phyloP scores from a whole-genome alignment of 2,797 vertebrate species.

The Enteromius thamalakanensis region DNA sequence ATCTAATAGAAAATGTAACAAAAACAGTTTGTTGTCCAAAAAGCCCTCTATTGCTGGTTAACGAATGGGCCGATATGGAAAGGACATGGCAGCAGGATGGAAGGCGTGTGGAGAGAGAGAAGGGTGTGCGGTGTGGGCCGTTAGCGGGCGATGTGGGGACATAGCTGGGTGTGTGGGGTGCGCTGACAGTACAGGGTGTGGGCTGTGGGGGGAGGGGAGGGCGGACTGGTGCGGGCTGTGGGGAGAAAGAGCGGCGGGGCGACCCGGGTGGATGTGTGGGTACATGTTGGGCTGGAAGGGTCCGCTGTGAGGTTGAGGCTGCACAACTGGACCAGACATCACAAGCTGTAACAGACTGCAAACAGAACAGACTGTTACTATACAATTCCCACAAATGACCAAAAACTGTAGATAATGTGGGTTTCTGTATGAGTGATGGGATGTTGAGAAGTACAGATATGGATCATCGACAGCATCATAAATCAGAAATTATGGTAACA shows the following conservation, averaged over 20 bases:
- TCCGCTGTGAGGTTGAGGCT: conserved; percentile 74
- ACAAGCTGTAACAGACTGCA: conserved; percentile 68
- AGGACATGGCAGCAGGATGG: conserved; percentile 86
- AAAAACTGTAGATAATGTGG: not conserved
- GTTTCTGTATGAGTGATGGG: not conserved
- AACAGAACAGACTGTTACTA: conserved; percentile 7
- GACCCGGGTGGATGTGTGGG: conserved; percentile 90
- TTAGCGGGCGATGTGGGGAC: conserved; percentile 57
- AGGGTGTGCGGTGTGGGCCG: conserved; percentile 69
- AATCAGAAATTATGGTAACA: no score
- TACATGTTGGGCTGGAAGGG: conserved; percentile 84
- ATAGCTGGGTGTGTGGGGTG: conserved; percentile 70
- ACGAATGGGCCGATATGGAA: conserved; percentile 90
- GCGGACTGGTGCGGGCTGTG: conserved; percentile 67
- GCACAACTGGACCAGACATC: conserved; percentile 88
- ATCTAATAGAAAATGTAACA: conserved; percentile 9
- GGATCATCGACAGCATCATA: no score
- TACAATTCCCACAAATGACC: not conserved
- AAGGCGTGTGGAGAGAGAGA: conserved; percentile 79
- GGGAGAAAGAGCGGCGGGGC: conserved; percentile 66
- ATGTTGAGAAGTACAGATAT: not conserved
- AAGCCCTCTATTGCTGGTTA: conserved; percentile 62
- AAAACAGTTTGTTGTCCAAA: conserved; percentile 4
- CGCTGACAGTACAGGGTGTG: conserved; percentile 68
- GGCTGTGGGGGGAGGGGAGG: conserved; percentile 43